Percentiles rank a stretch among this genome's conserved stretches.
phyloP scores from a whole-genome alignment of 2,888 invertebrate species.

The Drosophila macrospina region DNA sequence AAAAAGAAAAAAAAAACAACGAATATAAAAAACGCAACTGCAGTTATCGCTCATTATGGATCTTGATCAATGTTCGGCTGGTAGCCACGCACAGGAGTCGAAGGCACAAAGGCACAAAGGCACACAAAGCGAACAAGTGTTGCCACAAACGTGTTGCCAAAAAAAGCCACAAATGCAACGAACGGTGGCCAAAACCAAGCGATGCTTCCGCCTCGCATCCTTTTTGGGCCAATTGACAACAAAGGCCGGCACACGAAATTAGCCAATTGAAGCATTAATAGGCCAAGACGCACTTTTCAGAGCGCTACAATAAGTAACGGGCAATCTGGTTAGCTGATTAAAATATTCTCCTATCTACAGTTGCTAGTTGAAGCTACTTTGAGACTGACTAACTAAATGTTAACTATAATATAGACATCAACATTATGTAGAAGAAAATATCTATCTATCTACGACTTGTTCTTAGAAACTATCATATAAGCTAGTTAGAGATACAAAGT shows the following conservation, averaged over 20 bases:
- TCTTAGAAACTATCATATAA: no score
- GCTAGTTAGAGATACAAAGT: no score
- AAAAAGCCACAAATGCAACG: conserved; percentile 33
- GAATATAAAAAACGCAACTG: conserved; percentile 53
- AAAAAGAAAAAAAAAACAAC: conserved; percentile 8
- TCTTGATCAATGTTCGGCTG: conserved; percentile 68
- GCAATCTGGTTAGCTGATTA: conserved; percentile 5
- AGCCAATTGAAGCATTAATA: conserved; percentile 35
- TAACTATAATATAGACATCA: no score
- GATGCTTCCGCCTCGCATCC: conserved; percentile 75
- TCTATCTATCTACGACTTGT: no score
- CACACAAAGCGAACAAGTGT: conserved; percentile 71
- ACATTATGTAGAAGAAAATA: no score
- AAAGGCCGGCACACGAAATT: conserved; percentile 47
- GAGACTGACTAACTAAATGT: background rate
- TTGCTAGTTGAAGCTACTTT: background rate
- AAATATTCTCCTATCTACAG: background rate
- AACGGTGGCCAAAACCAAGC: conserved; percentile 27
- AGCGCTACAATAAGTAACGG: conserved; percentile 35
- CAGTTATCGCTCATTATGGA: conserved; percentile 81
- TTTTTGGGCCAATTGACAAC: conserved; percentile 60
- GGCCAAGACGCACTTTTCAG: conserved; percentile 39
- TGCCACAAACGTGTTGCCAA: conserved; percentile 58
- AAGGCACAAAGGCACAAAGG: conserved; percentile 16
- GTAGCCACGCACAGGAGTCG: conserved; percentile 41